Conservation (phyloP, 1,140 invertebrate species). For the Sarcophaga peregrina region DNA sequence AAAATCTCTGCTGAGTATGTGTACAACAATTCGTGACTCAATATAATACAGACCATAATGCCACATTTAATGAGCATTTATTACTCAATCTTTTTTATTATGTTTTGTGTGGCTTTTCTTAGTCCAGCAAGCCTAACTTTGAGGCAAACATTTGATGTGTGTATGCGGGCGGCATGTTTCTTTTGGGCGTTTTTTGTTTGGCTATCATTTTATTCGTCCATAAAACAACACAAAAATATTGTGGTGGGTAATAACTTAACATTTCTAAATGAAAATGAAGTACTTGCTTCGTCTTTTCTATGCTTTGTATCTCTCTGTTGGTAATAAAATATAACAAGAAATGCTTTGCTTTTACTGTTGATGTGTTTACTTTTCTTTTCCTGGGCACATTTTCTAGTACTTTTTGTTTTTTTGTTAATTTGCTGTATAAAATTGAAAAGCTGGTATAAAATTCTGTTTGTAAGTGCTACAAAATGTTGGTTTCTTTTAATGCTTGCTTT, state of each 20-base stretch:
- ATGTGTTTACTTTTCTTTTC: slow-evolving; percentile 24
- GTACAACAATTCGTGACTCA: slow-evolving; percentile 13
- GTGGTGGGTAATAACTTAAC: not conserved
- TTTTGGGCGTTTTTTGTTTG: too few species aligned
- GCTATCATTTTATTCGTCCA: slow-evolving; percentile 27
- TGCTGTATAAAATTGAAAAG: not conserved
- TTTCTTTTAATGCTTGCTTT: not conserved
- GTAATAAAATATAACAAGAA: slow-evolving; percentile 16
- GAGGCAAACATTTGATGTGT: not conserved
- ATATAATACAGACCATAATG: slow-evolving; percentile 23
- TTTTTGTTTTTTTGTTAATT: not conserved
- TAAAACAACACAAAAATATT: not conserved
- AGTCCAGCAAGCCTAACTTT: not conserved
- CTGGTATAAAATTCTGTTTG: not conserved
- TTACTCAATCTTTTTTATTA: not conserved
- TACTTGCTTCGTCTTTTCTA: too few species aligned
- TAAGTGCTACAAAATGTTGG: not conserved
- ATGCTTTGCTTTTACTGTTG: slow-evolving; percentile 25
- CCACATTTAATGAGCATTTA: slow-evolving; percentile 39
- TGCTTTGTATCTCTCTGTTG: not conserved
- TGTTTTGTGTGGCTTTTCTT: not conserved
- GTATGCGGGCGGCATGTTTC: not conserved
- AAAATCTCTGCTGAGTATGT: not conserved
- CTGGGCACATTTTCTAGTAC: too few species aligned
- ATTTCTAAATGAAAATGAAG: not conserved